Evolutionary conservation across 2,888 invertebrate genomes (phyloP).

Genomic region (Idaea biselata): DNA sequence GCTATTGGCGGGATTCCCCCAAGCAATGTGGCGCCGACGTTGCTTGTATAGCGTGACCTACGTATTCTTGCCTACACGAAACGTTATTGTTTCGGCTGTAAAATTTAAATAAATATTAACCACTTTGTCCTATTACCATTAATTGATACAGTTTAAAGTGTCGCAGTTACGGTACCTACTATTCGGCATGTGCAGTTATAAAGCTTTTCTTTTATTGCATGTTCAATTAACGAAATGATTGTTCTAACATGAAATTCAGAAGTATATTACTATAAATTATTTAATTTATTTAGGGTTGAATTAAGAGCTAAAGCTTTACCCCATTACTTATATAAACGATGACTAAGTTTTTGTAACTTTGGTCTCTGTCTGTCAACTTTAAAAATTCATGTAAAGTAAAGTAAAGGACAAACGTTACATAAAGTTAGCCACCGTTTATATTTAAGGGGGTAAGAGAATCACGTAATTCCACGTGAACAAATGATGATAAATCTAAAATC

Average conservation of each 20-base stretch:
- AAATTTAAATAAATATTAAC: constrained; percentile 54
- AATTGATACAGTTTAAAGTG: constrained; percentile 12
- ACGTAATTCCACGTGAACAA: too few relatives aligned
- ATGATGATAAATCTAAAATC: too few relatives aligned
- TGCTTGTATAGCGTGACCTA: constrained; percentile 55
- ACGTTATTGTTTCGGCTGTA: constrained; percentile 52
- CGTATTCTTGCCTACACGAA: constrained; percentile 54
- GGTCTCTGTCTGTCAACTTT: too few relatives aligned
- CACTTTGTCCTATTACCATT: constrained; percentile 42
- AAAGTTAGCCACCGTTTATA: too few relatives aligned
- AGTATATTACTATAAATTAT: not conserved
- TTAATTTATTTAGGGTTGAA: not conserved
- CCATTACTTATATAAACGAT: too few relatives aligned
- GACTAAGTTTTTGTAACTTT: too few relatives aligned
- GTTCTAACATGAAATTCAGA: not conserved
- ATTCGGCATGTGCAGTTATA: too few relatives aligned
- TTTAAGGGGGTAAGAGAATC: too few relatives aligned
- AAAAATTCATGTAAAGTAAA: too few relatives aligned
- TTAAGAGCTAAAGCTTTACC: too few relatives aligned
- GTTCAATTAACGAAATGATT: not conserved
- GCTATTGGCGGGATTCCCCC: constrained; percentile 52
- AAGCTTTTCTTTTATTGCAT: not conserved
- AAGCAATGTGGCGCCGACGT: constrained; percentile 37
- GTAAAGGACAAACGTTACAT: too few relatives aligned
- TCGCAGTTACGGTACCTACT: not conserved